phyloP scores from a whole-genome alignment of 2,888 invertebrate genomes.

The Arctia plantaginis region DNA sequence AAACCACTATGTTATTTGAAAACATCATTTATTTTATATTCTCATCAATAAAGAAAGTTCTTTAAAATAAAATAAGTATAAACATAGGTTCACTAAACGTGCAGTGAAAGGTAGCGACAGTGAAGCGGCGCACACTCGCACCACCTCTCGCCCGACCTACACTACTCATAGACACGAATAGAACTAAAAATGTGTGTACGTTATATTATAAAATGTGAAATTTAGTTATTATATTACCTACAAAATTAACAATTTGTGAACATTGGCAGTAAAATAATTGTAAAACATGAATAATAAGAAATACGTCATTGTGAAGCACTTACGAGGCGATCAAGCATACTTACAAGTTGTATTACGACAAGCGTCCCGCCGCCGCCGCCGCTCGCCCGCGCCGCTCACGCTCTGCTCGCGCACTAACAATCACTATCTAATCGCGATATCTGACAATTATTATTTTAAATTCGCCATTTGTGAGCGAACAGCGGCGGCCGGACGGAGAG shows the following conservation, averaged over 20 bases:
- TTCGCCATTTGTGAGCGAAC: conserved; percentile 62
- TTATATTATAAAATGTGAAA: conserved; percentile 75
- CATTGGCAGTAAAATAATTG: conserved; percentile 78
- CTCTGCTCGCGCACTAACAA: conserved; percentile 61
- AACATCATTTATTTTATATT: conserved; percentile 85
- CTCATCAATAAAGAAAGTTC: conserved; percentile 85
- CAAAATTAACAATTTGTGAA: conserved; percentile 80
- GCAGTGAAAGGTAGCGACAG: conserved; percentile 73
- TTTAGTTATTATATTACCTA: conserved; percentile 71
- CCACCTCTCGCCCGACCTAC: conserved; percentile 66
- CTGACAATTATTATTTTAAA: conserved; percentile 71
- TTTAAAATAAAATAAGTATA: conserved; percentile 83
- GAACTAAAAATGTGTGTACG: conserved; percentile 81
- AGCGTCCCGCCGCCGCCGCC: conserved; percentile 58
- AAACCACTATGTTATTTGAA: conserved; percentile 73
- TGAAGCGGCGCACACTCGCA: conserved; percentile 29
- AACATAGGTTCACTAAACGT: conserved; percentile 79
- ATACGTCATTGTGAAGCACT: conserved; percentile 80
- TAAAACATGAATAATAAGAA: conserved; percentile 69
- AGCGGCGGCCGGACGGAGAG: conserved; percentile 64
- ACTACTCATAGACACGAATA: conserved; percentile 71
- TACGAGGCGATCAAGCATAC: conserved; percentile 82
- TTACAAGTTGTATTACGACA: conserved; percentile 71
- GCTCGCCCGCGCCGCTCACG: conserved; percentile 48
- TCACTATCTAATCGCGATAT: conserved; percentile 72